phyloP scores from a whole-genome alignment of 2,797 vertebrate genomes.

The Sebastes baramenuke region DNA sequence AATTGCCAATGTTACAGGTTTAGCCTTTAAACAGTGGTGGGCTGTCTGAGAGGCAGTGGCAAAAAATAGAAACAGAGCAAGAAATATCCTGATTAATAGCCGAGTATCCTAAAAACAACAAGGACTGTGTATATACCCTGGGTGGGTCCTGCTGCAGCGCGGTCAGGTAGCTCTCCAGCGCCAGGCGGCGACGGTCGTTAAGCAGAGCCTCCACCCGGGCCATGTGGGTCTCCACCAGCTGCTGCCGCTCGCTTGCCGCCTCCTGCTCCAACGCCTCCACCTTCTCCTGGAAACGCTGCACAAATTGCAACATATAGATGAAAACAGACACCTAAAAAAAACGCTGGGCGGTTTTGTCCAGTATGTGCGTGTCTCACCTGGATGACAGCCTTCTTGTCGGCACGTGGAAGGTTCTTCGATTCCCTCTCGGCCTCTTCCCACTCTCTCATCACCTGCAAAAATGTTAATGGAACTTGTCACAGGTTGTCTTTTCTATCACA shows the following conservation, averaged over 20 bases:
- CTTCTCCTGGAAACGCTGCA: conserved; percentile 97
- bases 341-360: neutral
- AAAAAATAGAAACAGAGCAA: neutral
- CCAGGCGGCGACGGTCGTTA: conserved; percentile 93
- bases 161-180: conserved; percentile 96
- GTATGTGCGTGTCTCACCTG: conserved; percentile 83
- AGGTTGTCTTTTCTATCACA: neutral
- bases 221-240: conserved; percentile 98
- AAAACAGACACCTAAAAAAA: neutral
- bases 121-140: conserved; percentile 76
- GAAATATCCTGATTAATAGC: neutral
- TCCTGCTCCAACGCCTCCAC: conserved; percentile 97
- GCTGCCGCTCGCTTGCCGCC: conserved; percentile 94
- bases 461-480: neutral
- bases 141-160: conserved; percentile 92
- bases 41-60: too few relatives aligned
- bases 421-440: conserved; percentile 98
- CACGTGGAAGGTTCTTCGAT: conserved; percentile 94
- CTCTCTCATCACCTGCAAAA: conserved; percentile 94
- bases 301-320: neutral
- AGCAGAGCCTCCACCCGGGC: conserved; percentile 96
- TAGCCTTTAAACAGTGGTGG: too few relatives aligned
- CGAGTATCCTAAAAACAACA: neutral
- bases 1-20: neutral
- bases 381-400: conserved; percentile 97